Evolutionary conservation across 1,140 invertebrate species (phyloP).

Genomic region (Zophobas morio): DNA sequence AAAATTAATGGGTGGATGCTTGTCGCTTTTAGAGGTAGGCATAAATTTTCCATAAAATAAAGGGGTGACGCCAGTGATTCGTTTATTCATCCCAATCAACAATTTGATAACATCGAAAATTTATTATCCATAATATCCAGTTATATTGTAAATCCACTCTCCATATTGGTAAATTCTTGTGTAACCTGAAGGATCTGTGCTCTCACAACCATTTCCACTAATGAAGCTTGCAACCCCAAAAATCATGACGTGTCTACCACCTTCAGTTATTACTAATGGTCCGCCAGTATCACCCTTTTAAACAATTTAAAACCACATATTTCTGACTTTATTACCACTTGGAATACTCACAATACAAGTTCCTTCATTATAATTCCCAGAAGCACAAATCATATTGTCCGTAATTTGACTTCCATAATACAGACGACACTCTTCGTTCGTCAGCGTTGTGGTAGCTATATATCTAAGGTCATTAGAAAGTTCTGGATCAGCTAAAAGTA

Average conservation of each 20-base stretch:
- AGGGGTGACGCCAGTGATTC: too few species aligned
- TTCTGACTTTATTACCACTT: background rate
- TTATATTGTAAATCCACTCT: background rate
- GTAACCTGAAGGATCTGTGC: background rate
- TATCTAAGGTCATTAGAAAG: conserved; percentile 1
- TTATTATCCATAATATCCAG: background rate
- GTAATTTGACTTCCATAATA: conserved; percentile 2
- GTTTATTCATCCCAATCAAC: too few species aligned
- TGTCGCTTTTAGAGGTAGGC: too few species aligned
- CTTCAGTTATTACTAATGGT: background rate
- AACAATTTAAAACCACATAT: background rate
- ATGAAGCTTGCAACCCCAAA: background rate
- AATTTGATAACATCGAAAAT: too few species aligned
- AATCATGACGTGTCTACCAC: background rate
- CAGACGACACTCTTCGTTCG: background rate
- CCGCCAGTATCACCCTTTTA: conserved; percentile 11
- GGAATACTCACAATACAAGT: background rate
- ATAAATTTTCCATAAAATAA: too few species aligned
- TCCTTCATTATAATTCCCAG: background rate
- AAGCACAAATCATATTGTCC: background rate
- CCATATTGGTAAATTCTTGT: background rate
- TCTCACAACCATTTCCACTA: conserved; percentile 2
- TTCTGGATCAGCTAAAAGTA: background rate
- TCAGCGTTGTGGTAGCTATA: background rate
- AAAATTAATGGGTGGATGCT: too few species aligned